Evolutionary conservation across 2,888 invertebrate species (phyloP).

Genomic region (Drosophila greeni): DNA sequence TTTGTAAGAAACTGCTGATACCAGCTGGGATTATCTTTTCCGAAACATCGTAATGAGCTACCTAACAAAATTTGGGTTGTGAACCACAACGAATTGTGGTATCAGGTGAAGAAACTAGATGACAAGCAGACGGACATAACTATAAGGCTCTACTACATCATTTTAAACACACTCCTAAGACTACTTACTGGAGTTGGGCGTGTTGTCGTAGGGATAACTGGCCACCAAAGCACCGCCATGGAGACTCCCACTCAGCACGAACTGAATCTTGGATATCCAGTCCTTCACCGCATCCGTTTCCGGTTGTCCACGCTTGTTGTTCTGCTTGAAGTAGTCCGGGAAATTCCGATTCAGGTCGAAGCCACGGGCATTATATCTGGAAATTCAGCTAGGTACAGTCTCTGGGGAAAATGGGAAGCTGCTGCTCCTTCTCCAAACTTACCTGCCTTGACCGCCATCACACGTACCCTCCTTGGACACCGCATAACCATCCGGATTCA

Average conservation of each 20-base stretch:
- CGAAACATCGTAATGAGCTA: background rate
- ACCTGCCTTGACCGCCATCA: conserved; percentile 88
- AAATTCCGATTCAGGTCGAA: conserved; percentile 97
- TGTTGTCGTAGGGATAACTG: conserved; percentile 98
- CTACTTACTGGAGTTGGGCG: conserved; percentile 93
- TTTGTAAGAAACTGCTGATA: conserved; percentile 12
- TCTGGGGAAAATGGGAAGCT: background rate
- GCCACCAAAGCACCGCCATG: conserved; percentile 96
- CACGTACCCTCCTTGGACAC: conserved; percentile 93
- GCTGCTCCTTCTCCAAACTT: rapidly evolving
- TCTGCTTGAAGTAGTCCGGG: conserved; percentile 95
- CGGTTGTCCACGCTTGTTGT: conserved; percentile 92
- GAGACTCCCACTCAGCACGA: conserved; percentile 94
- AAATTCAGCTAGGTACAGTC: no score
- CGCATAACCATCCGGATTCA: conserved; percentile 99
- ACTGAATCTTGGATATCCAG: conserved; percentile 95
- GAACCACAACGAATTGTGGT: background rate
- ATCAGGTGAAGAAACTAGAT: conserved; percentile 1
- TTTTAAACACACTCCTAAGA: conserved; percentile 42
- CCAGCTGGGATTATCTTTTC: background rate
- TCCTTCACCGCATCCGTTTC: conserved; percentile 96
- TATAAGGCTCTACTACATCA: no score
- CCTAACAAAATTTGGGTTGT: conserved; percentile 20
- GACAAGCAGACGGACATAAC: conserved; percentile 2
- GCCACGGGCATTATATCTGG: conserved; percentile 89